Evolutionary conservation across 2,888 invertebrate species (phyloP), one percentile per base, ranked within the genome.

Genomic region (Hecatera dysodea): DNA sequence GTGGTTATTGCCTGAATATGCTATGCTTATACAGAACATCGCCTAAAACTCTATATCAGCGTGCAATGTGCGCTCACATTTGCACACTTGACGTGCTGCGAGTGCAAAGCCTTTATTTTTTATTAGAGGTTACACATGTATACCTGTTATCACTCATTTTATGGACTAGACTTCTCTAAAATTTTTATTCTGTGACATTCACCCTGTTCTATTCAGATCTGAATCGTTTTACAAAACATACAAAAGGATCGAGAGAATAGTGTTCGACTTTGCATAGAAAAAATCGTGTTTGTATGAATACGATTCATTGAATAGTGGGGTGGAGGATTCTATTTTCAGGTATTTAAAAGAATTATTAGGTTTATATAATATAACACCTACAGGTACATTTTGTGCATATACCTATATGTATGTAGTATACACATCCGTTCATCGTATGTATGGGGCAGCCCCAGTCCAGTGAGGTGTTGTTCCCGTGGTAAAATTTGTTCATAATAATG

Each of bases 151-250:
- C 29, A 29, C 4, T n/a, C 4, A 3, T 36, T 12, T 8, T 57
- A 24, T 33, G 3, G 7, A 4, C 11, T 12, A 1, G 1, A 6
- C 44, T 72, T 48, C 76, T 75, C 42, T 9, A 0, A 0, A n/a
- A 1, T 0, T 39, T 7, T 5, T 36, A 9, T 27, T 50, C 27
- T n/a, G 46, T 80, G 53, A 17, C 33, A 65, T 52, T 79, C 62
- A 73, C 22, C 52, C 39, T 36, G 29, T 63, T 63, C 63, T 56
- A 68, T 80, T 68, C 63, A 63, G 63, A 75, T 60, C 53, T 67
- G 59, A 80, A 80, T 63, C 57, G 48, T 27, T 59, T 76, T 53
- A 63, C 59, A 80, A 79, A 80, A 67, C 67, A 65, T 59, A 74
- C 67, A 76, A 76, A 55, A 60, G 62, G 42, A 57, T 48, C 36